Percentiles rank a stretch among this genome's conserved stretches.
These are phyloP conservation scores for Elysia chlorotica DNA, from an alignment of 1,140 invertebrate species.

Conservation along the genomic window DNA sequence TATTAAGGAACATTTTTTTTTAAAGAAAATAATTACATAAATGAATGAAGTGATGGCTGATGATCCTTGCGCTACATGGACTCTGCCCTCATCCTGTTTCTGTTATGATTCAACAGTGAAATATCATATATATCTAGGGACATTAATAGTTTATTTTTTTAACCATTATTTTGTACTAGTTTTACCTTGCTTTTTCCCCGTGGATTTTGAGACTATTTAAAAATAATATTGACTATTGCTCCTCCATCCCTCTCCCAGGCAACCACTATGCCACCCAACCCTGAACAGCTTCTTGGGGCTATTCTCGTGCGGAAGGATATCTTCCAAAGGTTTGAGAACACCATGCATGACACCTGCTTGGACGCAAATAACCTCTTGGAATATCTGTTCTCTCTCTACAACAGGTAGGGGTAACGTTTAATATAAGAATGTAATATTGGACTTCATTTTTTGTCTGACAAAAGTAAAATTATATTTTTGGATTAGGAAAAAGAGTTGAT, in stretches of 20 bases:
- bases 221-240: neutral
- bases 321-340: slow-evolving; percentile 21
- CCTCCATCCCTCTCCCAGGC: neutral
- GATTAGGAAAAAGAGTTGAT: neutral
- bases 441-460: too few relatives aligned
- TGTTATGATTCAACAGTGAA: neutral
- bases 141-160: neutral
- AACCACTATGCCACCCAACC: slow-evolving; percentile 16
- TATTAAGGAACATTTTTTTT: too few relatives aligned
- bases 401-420: too few relatives aligned
- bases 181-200: neutral
- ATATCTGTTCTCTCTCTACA: slow-evolving; percentile 22
- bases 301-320: slow-evolving; percentile 19
- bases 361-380: slow-evolving; percentile 21
- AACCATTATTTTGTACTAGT: neutral
- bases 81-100: neutral
- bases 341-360: slow-evolving; percentile 21
- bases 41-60: neutral
- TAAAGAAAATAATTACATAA: too few relatives aligned
- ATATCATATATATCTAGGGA: neutral
- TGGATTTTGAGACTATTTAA: neutral
- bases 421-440: too few relatives aligned
- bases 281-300: slow-evolving; percentile 19
- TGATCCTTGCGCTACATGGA: neutral
- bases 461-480: neutral